phyloP scores from a whole-genome alignment of 1,140 invertebrate species.

The Halyomorpha halys region DNA sequence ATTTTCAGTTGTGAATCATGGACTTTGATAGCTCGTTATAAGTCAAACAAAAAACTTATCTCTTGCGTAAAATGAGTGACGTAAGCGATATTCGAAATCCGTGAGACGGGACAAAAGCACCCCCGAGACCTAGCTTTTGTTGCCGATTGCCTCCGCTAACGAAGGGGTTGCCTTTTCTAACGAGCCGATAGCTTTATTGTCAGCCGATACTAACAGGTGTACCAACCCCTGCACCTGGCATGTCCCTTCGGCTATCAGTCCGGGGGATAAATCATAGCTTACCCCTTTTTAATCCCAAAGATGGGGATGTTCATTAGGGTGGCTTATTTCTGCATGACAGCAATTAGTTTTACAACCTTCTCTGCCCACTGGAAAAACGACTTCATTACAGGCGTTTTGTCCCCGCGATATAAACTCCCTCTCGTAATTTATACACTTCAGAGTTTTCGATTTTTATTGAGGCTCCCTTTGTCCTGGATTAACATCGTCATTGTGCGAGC shows the following conservation, averaged over 20 bases:
- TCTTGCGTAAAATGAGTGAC: too few relatives aligned
- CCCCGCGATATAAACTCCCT: not conserved
- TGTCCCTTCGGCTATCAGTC: not conserved
- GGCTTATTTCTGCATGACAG: constrained; percentile 6
- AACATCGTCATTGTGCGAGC: constrained; percentile 8
- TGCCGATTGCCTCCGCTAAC: too few relatives aligned
- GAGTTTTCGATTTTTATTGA: constrained; percentile 2
- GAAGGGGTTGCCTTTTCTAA: too few relatives aligned
- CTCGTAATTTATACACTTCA: not conserved
- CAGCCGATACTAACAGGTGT: not conserved
- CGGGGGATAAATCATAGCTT: constrained; percentile 4
- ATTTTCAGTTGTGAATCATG: too few relatives aligned
- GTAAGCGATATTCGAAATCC: too few relatives aligned
- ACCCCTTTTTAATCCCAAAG: constrained; percentile 4
- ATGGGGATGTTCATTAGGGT: not conserved
- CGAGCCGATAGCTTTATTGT: too few relatives aligned
- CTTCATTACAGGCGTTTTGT: constrained; percentile 7
- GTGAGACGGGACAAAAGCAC: too few relatives aligned
- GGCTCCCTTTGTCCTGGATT: constrained; percentile 3
- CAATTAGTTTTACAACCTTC: not conserved
- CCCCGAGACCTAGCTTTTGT: too few relatives aligned
- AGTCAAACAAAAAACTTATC: too few relatives aligned
- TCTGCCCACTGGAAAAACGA: not conserved
- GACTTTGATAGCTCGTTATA: too few relatives aligned
- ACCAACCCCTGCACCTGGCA: not conserved